Evolutionary conservation across 2,888 invertebrate species (phyloP), one percentile per base, ranked within the genome.

Genomic region (Scaptomyza flava): DNA sequence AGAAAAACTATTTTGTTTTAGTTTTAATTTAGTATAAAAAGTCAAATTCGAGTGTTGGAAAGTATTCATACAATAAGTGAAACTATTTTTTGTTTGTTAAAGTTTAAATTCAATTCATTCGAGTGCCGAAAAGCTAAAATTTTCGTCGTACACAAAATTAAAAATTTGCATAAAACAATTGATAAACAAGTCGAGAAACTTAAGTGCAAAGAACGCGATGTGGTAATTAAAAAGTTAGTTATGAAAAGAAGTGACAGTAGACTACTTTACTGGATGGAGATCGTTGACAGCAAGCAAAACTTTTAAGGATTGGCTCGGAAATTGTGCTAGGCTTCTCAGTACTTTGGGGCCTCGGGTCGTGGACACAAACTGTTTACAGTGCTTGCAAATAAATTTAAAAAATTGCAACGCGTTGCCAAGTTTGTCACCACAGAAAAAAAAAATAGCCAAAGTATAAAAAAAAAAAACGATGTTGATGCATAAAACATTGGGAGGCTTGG

Each of bases 371-470:
- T 76, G 76, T 68, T 70, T 71, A 65, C 63, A 52, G 58, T 48
- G n/a, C 50, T 34, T 58, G 65, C 66, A 72, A 84, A 81, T 78
- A 81, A 81, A 81, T 81, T 84, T 58, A 68, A 83, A 84, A 86
- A 77, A 74, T 61, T 71, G 78, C 84, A 65, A 67, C 85, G 75
- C 84, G 62, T 77, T 81, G 81, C 87, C 81, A 81, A 81, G 75
- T 81, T 81, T 87, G 87, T 84, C 87, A 72, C 81, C 87, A 63
- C 81, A 68, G 54, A 47, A 61, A 62, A 47, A 54, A 60, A 58
- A 27, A 27, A 27, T 23, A 4, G 4, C 23, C 27, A 9, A 42
- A 23, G 36, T 58, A 59, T 65, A 66, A 51, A 52, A 66, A n/a
- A n/a, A n/a, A 60, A 64, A 47, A 51, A 71, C 47, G 69, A 59